Evolutionary conservation across 2,113 vertebrate species (phyloP).

Genomic region (Apistogramma diplotaenia): DNA sequence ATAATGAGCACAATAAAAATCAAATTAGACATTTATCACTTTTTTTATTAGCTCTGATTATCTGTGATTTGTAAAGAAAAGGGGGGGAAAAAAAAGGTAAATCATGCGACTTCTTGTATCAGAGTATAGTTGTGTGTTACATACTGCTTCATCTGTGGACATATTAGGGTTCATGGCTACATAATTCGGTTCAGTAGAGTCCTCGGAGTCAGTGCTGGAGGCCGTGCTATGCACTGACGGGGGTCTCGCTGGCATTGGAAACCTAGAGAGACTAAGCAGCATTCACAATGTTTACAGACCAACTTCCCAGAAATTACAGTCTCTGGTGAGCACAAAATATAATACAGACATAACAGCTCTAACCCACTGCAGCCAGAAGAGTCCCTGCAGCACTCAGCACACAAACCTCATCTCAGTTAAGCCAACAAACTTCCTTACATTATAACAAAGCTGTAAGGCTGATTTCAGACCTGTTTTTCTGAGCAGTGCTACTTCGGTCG

Average conservation of each 20-base stretch:
- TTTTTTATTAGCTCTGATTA: constrained; percentile 1
- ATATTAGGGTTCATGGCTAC: constrained; percentile 94
- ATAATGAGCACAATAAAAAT: neutral
- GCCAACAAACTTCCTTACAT: constrained; percentile 17
- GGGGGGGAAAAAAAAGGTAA: neutral
- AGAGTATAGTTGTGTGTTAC: constrained; percentile 78
- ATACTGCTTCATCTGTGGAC: constrained; percentile 91
- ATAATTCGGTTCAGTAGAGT: constrained; percentile 92
- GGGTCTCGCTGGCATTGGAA: constrained; percentile 88
- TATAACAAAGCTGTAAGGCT: constrained; percentile 21
- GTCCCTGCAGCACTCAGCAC: constrained; percentile 40
- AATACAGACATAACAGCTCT: constrained; percentile 38
- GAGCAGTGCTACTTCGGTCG: constrained; percentile 45
- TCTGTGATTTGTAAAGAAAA: constrained; percentile 10
- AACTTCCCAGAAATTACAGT: constrained; percentile 41
- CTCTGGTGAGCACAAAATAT: constrained; percentile 44
- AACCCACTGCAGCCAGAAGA: constrained; percentile 20
- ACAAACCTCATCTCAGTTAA: constrained; percentile 31
- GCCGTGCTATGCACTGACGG: constrained; percentile 96
- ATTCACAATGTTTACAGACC: constrained; percentile 79
- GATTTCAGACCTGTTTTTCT: constrained; percentile 23
- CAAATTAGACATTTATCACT: neutral
- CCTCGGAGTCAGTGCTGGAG: constrained; percentile 97
- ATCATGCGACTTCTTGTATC: constrained; percentile 45
- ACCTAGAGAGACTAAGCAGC: constrained; percentile 92